Base-by-base conservation (phyloP, 2,888 invertebrate species). In the Orgyia antiqua region DNA sequence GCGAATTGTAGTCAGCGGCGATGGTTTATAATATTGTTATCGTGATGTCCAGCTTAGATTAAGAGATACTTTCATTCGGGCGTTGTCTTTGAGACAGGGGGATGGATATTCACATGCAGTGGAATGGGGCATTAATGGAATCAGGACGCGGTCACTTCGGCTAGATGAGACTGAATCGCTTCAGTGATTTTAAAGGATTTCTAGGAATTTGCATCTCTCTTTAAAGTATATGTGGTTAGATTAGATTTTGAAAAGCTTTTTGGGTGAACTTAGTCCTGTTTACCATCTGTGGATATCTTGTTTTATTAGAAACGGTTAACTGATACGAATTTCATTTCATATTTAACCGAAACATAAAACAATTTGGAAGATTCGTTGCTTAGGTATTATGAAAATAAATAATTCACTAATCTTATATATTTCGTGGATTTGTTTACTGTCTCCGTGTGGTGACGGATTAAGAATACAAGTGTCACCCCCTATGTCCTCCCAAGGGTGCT, bases 11-110 rank as follows among this genome's bases (percentile, higher is more conserved):
- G 78, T 76, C 68, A 57, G 51, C 56, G 62, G 63, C 65, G 58
- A 72, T 69, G 74, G 76, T 75, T 72, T 77, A 77, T 79, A 78
- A 78, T 74, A 69, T 68, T 60, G 68, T 77, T 77, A 80, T 68
- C 68, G 57, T 60, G 66, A 69, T 71, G 77, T 74, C 76, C 74
- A 64, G 72, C 67, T 65, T 57, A 76, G 75, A 77, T 76, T 69
- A 74, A 67, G 67, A 76, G 69, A 73, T 75, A 69, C 68, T 70
- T 72, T 73, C 62, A 58, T 65, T 61, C 39, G 45, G 36, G 26
- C 48, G 41, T 33, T 51, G 53, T 41, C 49, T 54, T 45, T 45
- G 51, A 54, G 55, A 58, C 56, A 51, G 50, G 56, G 56, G 53
- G 25, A n/a, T n/a, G 20, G 10, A 7, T 10, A 23, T 44, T 36